Evolutionary conservation across 2,113 vertebrate species (phyloP).

Genomic region (Enhydra lutris): DNA sequence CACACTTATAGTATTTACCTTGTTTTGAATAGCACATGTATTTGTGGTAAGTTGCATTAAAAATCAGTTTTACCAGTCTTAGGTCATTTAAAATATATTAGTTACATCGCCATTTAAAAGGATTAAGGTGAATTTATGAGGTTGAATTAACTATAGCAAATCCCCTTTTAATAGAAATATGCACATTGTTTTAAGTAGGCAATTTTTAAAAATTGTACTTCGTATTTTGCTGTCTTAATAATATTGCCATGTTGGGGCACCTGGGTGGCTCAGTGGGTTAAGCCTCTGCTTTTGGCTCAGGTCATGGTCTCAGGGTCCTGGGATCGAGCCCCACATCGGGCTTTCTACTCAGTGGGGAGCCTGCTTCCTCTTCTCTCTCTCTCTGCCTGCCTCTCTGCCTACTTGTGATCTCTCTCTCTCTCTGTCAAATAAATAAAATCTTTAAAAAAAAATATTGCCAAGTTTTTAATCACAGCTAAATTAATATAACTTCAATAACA

Average conservation of each 20-base stretch:
- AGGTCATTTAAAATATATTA: background rate
- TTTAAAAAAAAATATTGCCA: background rate
- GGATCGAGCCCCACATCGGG: no score
- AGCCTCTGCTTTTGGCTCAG: no score
- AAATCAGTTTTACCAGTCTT: background rate
- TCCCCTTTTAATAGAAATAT: constrained; percentile 9
- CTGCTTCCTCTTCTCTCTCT: no score
- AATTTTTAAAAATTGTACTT: background rate
- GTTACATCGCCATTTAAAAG: background rate
- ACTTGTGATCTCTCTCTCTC: no score
- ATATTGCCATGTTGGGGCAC: background rate
- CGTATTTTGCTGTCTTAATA: background rate
- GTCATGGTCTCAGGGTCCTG: no score
- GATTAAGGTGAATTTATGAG: background rate
- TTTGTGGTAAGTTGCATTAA: background rate
- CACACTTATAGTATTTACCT: background rate
- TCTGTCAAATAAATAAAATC: no score
- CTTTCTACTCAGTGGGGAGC: no score
- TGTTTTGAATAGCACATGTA: background rate
- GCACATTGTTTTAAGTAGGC: background rate
- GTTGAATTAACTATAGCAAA: background rate
- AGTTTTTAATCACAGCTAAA: background rate
- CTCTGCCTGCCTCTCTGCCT: no score
- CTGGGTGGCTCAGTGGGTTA: no score
- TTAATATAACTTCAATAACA: background rate